A percentile compares a stretch with the other conserved stretches of the same genome.
These are phyloP conservation scores for mouse (Mus musculus) DNA, from an alignment of 2,113 vertebrate species.

Conservation along the genomic window GRCm39 chr7:74017001-74017500, in stretches of 20 bases:
- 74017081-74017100: background rate
- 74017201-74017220: background rate
- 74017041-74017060: background rate
- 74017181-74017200: background rate
- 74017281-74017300: slow-evolving; percentile 72
- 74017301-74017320: background rate
- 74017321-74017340: fast-evolving
- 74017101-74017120: fast-evolving
- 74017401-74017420: background rate
- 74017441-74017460: background rate
- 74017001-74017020: background rate
- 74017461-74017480: background rate
- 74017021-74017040: background rate
- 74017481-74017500: background rate
- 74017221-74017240: background rate
- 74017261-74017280: background rate
- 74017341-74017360: background rate
- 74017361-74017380: background rate
- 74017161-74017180: background rate
- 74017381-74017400: background rate
- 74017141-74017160: background rate
- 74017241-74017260: too few species aligned
- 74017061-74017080: background rate
- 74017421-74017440: background rate
- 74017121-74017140: background rate